phyloP scores from a whole-genome alignment of 2,797 vertebrate genomes.

The Fistularia tabacaria region DNA sequence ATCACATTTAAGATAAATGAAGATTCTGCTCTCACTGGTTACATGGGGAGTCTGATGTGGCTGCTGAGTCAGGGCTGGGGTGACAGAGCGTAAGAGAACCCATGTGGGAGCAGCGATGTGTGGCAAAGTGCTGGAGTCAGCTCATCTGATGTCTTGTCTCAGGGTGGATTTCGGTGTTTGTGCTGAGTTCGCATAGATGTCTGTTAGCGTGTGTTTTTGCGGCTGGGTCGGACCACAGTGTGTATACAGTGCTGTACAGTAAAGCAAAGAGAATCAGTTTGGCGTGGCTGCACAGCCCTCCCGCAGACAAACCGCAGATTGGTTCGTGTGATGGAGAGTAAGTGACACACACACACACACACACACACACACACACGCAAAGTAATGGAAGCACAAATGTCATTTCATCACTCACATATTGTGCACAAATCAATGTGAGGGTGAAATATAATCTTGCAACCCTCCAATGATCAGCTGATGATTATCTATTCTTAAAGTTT shows the following conservation, averaged over 20 bases:
- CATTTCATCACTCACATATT: too few relatives aligned
- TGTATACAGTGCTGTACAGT: not conserved
- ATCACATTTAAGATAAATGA: constrained; percentile 44
- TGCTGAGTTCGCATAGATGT: constrained; percentile 2
- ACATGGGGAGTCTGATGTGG: not conserved
- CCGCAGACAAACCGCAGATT: too few relatives aligned
- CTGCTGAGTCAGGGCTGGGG: constrained; percentile 51
- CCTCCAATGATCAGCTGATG: too few relatives aligned
- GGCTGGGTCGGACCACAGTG: not conserved
- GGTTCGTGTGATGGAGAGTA: too few relatives aligned
- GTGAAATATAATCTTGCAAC: too few relatives aligned
- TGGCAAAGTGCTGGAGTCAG: constrained; percentile 55
- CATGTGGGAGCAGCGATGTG: constrained; percentile 22
- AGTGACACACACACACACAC: too few relatives aligned
- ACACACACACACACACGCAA: too few relatives aligned
- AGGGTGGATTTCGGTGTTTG: constrained; percentile 19
- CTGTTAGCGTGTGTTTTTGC: constrained; percentile 8
- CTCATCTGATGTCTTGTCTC: constrained; percentile 24
- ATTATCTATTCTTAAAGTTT: too few relatives aligned
- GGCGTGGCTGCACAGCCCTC: too few relatives aligned
- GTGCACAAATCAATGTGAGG: too few relatives aligned
- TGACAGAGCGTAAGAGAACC: constrained; percentile 28
- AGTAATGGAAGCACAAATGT: too few relatives aligned
- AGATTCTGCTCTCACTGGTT: constrained; percentile 19
- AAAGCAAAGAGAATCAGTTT: too few relatives aligned